A percentile compares a stretch with the other conserved stretches of the same genome.
phyloP scores from a whole-genome alignment of 2,797 vertebrate species.

The Salmo trutta region DNA sequence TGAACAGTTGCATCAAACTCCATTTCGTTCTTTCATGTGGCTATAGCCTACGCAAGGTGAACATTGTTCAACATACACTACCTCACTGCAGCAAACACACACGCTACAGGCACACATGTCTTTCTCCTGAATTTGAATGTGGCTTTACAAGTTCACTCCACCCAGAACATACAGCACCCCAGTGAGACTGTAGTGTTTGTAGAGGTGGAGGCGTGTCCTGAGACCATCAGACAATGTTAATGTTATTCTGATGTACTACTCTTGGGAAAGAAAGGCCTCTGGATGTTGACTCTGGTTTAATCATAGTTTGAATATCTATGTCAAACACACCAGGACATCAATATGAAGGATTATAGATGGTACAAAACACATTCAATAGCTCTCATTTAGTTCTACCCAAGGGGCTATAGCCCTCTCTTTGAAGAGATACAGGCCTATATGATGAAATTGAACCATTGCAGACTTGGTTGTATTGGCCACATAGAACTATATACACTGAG shows the following conservation, averaged over 20 bases:
- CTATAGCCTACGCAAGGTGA: too few species aligned
- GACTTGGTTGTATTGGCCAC: neutral
- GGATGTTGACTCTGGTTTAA: neutral
- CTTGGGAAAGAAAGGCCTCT: constrained; percentile 14
- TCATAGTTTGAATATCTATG: constrained; percentile 10
- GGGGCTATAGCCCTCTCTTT: neutral
- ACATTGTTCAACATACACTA: too few species aligned
- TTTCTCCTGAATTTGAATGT: neutral
- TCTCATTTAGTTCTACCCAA: constrained; percentile 4
- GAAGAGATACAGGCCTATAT: neutral
- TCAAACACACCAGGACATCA: constrained; percentile 23
- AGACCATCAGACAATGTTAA: constrained; percentile 25
- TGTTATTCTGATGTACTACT: constrained; percentile 26
- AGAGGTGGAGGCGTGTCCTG: neutral
- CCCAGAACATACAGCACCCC: neutral
- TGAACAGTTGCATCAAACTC: too few species aligned
- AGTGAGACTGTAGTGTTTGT: neutral
- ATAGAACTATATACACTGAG: neutral
- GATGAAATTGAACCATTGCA: neutral
- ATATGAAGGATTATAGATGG: constrained; percentile 19
- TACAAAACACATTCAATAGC: constrained; percentile 8
- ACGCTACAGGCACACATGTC: neutral
- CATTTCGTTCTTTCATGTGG: too few species aligned
- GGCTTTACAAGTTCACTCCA: neutral
- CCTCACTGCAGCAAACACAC: too few species aligned